These are phyloP conservation scores for Calameuta filiformis DNA, from an alignment of 2,888 invertebrate species.

Conservation along the genomic window DNA sequence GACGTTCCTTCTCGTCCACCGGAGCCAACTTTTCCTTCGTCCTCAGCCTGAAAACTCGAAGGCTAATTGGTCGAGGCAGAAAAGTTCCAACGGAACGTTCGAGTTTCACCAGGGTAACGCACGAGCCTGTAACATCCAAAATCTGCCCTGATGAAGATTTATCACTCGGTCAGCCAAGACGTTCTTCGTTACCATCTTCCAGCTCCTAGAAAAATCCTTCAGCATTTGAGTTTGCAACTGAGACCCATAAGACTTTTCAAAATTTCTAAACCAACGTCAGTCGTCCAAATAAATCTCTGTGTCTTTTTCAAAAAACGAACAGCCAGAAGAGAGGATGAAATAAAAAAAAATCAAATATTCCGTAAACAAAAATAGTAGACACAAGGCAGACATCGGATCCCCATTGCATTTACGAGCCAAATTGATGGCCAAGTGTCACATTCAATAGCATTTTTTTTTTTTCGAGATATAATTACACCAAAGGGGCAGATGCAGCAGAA, in stretches of 20 bases:
- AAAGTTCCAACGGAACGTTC: constrained; percentile 12
- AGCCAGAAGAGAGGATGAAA: not conserved
- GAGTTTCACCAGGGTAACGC: not conserved
- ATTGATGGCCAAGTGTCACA: constrained; percentile 51
- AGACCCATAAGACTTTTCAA: not conserved
- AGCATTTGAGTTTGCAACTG: not conserved
- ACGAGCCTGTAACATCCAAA: constrained; percentile 8
- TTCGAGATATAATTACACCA: constrained; percentile 57
- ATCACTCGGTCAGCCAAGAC: constrained; percentile 19
- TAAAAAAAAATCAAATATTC: not conserved
- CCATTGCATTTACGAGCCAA: constrained; percentile 51
- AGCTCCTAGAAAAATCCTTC: not conserved
- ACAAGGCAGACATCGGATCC: constrained; percentile 11
- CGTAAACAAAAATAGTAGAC: not conserved
- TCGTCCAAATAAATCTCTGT: not conserved
- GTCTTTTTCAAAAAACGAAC: not conserved
- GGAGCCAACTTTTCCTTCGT: constrained; percentile 7
- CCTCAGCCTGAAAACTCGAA: not conserved
- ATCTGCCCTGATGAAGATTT: constrained; percentile 22
- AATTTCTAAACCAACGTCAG: not conserved
- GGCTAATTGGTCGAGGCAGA: not conserved
- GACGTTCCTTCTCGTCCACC: not conserved
- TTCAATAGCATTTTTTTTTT: constrained; percentile 30
- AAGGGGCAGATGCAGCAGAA: constrained; percentile 58
- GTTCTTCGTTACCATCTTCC: constrained; percentile 14